Base-by-base conservation (phyloP, 2,797 vertebrate genomes). In the Crocidura indochinensis region DNA sequence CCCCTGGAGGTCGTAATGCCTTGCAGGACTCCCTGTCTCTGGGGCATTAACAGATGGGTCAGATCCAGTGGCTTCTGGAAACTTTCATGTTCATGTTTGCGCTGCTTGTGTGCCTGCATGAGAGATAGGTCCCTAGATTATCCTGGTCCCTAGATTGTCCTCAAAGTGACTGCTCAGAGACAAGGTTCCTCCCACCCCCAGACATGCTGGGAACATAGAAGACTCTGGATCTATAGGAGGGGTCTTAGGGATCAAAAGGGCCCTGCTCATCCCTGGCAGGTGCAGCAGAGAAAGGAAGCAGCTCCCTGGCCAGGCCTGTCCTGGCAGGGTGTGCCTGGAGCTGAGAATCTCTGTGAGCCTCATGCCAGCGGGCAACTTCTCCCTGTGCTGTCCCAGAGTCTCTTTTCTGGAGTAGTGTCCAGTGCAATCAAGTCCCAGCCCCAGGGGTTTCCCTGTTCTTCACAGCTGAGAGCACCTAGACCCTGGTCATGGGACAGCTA, bases 331-430 rank as follows among this genome's bases (percentile, higher is more conserved):
- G 22, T 72, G 76, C 11, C 86, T 64, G 44, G 26, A 15, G 20
- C 62, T 65, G 69, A 92, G 53, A 69, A 17, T 20, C 10, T 2
- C 10, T 6, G 56, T 64, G 81, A 15, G 49, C 17, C 0, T n/a
- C 11, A 26, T 44, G 38, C 29, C 5, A 10, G 53, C 2, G 17
- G 17, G 53, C n/a, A 74, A 74, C 73, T 68, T 20, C 47, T 49
- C 75, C 69, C 0, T 1, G 51, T 8, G 26, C 60, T 72, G 47
- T 60, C 31, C 74, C 47, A 49, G 73, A 31, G 72, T 7, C 79
- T 83, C 27, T 89, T 80, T 75, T 47, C 71, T 90, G 51, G 82
- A 80, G 53, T 47, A 10, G 5, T 38, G 51, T 17, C 51, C 51
- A 14, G 12, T 53, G 3, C 8, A 17, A 12, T 4, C 51, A 53